A percentile compares a stretch with the other conserved stretches of the same genome.
phyloP scores from a whole-genome alignment of 2,888 invertebrate genomes.

The Pelosia muscerda region DNA sequence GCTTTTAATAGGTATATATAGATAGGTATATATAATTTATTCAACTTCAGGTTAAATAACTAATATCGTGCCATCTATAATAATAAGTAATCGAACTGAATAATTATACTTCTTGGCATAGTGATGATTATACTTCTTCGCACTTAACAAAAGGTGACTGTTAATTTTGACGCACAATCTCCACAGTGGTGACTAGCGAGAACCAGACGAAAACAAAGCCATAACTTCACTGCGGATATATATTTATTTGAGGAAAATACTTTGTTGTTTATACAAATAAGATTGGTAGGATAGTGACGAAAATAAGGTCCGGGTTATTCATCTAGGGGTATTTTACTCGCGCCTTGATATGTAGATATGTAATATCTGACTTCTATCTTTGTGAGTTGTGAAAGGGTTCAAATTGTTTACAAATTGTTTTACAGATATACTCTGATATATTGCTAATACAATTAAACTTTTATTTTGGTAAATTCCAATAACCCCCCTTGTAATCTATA shows the following conservation, averaged over 20 bases:
- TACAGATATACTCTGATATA: background rate
- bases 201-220: conserved; percentile 68
- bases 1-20: background rate
- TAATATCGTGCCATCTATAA: conserved; percentile 19
- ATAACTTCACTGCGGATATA: conserved; percentile 64
- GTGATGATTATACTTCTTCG: too few relatives aligned
- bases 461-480: too few relatives aligned
- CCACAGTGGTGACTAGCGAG: conserved; percentile 47
- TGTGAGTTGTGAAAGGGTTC: conserved; percentile 42
- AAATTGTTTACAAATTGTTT: conserved; percentile 28
- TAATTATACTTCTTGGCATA: conserved; percentile 25
- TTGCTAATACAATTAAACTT: background rate
- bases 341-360: conserved; percentile 42
- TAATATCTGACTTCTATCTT: conserved; percentile 26
- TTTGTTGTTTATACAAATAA: conserved; percentile 56
- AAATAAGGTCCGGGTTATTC: conserved; percentile 51
- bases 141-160: conserved; percentile 19
- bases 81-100: conserved; percentile 24
- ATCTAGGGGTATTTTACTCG: conserved; percentile 50
- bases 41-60: conserved; percentile 20
- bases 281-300: conserved; percentile 49
- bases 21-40: conserved; percentile 11
- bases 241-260: conserved; percentile 56
- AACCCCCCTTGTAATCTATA: background rate
- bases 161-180: conserved; percentile 45